Evolutionary conservation across 2,113 vertebrate species (phyloP).

Genomic region (Verasper variegatus): DNA sequence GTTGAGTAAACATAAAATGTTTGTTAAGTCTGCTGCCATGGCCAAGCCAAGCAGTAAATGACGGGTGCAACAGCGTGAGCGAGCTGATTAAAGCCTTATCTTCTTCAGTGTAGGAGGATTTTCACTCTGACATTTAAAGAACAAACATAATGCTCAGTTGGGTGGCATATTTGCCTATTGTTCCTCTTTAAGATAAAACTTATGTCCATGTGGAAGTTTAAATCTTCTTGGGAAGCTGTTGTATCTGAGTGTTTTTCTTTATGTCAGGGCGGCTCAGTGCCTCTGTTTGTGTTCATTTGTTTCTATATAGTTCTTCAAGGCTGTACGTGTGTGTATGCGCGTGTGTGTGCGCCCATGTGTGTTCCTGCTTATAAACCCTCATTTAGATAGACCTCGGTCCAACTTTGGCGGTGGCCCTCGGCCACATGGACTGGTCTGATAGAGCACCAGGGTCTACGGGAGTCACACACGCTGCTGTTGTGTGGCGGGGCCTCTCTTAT

Average conservation of each 20-base stretch:
- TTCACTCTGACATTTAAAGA: constrained; percentile 85
- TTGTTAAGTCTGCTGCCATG: constrained; percentile 70
- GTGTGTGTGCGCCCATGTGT: constrained; percentile 69
- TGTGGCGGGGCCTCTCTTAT: constrained; percentile 80
- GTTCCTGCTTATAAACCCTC: constrained; percentile 65
- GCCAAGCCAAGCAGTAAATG: constrained; percentile 60
- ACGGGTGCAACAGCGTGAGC: constrained; percentile 58
- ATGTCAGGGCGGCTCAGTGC: constrained; percentile 46
- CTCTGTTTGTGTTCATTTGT: constrained; percentile 18
- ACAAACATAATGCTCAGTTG: constrained; percentile 81
- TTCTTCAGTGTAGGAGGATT: constrained; percentile 78
- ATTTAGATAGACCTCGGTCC: constrained; percentile 66
- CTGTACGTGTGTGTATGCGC: constrained; percentile 24
- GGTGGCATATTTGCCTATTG: constrained; percentile 81
- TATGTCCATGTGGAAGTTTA: constrained; percentile 78
- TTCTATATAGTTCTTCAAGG: constrained; percentile 36
- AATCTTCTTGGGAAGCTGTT: constrained; percentile 69
- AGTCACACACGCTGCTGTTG: constrained; percentile 70
- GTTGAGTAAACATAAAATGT: constrained; percentile 68
- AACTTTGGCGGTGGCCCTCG: constrained; percentile 75
- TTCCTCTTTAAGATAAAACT: constrained; percentile 82
- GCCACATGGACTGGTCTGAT: constrained; percentile 79
- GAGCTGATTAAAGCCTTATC: constrained; percentile 75
- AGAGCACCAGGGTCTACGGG: constrained; percentile 73
- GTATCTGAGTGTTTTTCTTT: constrained; percentile 46